A percentile compares a stretch with the other conserved stretches of the same genome.
These are phyloP conservation scores for Cacoxenus indagator DNA, from an alignment of 2,888 invertebrate species.

Conservation along the genomic window DNA sequence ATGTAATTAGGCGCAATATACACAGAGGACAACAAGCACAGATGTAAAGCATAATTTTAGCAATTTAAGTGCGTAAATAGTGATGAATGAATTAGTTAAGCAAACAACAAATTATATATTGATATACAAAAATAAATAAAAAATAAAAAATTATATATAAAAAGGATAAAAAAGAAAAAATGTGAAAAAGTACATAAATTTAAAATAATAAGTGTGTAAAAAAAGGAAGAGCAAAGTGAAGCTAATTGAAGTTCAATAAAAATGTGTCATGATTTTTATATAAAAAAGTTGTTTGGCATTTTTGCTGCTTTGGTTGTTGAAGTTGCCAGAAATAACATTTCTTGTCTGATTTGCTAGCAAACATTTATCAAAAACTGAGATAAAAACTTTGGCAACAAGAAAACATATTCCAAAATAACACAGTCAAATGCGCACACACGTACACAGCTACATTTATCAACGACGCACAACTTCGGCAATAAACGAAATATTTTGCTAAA, in stretches of 20 bases:
- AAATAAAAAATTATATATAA: constrained; percentile 12
- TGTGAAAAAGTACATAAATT: neutral
- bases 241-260: constrained; percentile 57
- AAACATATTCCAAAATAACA: constrained; percentile 33
- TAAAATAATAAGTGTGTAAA: constrained; percentile 6
- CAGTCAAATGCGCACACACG: constrained; percentile 13
- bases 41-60: constrained; percentile 24
- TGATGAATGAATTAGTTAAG: constrained; percentile 53
- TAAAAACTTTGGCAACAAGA: constrained; percentile 35
- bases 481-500: constrained; percentile 66
- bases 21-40: constrained; percentile 1
- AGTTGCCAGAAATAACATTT: neutral
- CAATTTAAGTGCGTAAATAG: constrained; percentile 31
- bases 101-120: constrained; percentile 34
- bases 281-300: constrained; percentile 40
- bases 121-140: constrained; percentile 19
- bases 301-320: neutral
- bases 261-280: constrained; percentile 62
- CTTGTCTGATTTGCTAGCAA: constrained; percentile 32
- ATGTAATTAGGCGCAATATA: constrained; percentile 15
- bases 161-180: neutral
- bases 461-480: constrained; percentile 56
- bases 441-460: constrained; percentile 6
- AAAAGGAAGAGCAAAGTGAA: constrained; percentile 31
- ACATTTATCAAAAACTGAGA: constrained; percentile 53